phyloP scores from a whole-genome alignment of 2,113 vertebrate species.

The human region DNA sequence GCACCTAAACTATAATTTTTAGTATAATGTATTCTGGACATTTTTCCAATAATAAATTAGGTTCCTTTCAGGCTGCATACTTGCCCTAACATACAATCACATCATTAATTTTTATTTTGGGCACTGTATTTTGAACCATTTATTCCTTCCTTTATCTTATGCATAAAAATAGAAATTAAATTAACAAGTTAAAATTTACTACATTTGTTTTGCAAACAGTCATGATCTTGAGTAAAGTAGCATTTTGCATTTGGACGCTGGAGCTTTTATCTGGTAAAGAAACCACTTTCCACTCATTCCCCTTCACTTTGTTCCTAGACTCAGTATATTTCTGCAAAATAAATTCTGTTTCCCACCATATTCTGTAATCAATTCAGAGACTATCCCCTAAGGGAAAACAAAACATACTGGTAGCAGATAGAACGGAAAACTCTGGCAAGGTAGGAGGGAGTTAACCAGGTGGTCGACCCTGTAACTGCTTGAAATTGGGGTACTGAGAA shows the following conservation, averaged over 20 bases:
- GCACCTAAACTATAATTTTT: not conserved
- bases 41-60: not conserved
- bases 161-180: not conserved
- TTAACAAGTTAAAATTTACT: not conserved
- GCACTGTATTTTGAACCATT: not conserved
- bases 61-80: not conserved
- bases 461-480: not conserved
- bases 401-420: not conserved
- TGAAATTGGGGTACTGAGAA: constrained; percentile 3
- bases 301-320: not conserved
- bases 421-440: constrained; percentile 12
- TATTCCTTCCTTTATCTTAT: not conserved
- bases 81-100: not conserved
- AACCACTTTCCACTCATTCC: not conserved
- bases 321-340: not conserved
- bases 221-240: not conserved
- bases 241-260: not conserved
- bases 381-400: not conserved
- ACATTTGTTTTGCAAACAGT: not conserved
- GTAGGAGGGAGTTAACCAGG: not conserved
- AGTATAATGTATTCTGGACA: not conserved
- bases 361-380: not conserved
- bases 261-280: not conserved
- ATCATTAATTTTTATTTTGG: not conserved
- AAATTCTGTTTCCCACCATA: not conserved